phyloP scores from a whole-genome alignment of 2,113 vertebrate genomes.

The Grallaria varia region DNA sequence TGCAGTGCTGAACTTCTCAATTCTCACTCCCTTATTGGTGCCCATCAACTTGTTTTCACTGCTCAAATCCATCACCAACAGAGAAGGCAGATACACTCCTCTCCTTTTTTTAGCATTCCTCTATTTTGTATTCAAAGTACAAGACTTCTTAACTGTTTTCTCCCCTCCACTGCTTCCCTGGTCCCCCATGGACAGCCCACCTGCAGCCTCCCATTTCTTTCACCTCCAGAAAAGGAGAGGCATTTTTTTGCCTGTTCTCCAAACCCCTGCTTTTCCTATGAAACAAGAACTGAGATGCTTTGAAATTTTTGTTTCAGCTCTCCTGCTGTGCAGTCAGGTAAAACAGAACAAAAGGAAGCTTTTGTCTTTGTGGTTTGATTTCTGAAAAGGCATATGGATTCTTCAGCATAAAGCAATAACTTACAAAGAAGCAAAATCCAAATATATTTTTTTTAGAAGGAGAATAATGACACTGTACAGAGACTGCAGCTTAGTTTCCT shows the following conservation, averaged over 20 bases:
- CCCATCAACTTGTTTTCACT: neutral
- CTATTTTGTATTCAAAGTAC: neutral
- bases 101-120: neutral
- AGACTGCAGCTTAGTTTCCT: neutral
- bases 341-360: slow-evolving; percentile 12
- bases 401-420: neutral
- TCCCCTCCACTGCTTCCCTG: neutral
- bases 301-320: slow-evolving; percentile 26
- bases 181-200: neutral
- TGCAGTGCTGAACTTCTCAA: neutral
- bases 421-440: neutral
- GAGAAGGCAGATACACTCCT: neutral
- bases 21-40: neutral
- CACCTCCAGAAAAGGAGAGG: neutral
- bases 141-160: neutral
- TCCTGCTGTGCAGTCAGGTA: slow-evolving; percentile 29
- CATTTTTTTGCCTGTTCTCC: neutral
- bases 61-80: neutral
- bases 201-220: slow-evolving; percentile 27
- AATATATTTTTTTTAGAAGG: neutral
- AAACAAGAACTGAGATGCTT: neutral
- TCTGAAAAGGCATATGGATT: neutral
- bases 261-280: neutral
- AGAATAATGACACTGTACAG: neutral
- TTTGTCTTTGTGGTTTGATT: slow-evolving; percentile 30